phyloP scores from a whole-genome alignment of 1,140 invertebrate species.

The Formica selysi region DNA sequence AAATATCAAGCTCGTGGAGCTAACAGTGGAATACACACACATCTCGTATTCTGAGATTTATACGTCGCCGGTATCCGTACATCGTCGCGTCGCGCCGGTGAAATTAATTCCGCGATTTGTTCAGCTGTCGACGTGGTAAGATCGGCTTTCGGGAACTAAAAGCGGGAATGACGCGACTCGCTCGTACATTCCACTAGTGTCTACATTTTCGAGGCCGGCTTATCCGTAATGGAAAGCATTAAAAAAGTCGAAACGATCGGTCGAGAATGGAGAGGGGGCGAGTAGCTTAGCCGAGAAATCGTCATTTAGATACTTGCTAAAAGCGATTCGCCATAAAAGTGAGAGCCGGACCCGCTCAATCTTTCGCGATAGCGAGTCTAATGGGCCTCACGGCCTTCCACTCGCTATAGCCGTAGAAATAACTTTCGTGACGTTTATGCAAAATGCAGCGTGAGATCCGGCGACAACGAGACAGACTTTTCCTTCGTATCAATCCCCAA shows the following conservation, averaged over 20 bases:
- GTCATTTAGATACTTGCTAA: slow-evolving; percentile 85
- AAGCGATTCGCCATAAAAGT: slow-evolving; percentile 85
- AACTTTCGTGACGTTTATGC: slow-evolving; percentile 65
- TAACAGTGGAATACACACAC: slow-evolving; percentile 24
- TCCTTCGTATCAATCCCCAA: slow-evolving; percentile 32
- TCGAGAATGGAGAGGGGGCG: not conserved
- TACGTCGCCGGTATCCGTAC: slow-evolving; percentile 44
- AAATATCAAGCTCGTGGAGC: slow-evolving; percentile 49
- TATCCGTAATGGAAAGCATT: slow-evolving; percentile 77
- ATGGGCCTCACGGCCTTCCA: slow-evolving; percentile 67
- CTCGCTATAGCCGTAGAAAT: slow-evolving; percentile 23
- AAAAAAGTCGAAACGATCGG: slow-evolving; percentile 72
- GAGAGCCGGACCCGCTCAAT: slow-evolving; percentile 69
- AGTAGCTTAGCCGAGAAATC: slow-evolving; percentile 79
- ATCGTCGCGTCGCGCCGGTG: slow-evolving; percentile 31
- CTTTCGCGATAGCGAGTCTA: slow-evolving; percentile 79
- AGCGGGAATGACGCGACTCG: slow-evolving; percentile 41
- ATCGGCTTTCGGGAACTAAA: slow-evolving; percentile 54
- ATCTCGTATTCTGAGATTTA: slow-evolving; percentile 38
- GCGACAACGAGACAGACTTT: slow-evolving; percentile 15
- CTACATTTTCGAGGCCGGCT: slow-evolving; percentile 72
- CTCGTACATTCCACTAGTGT: slow-evolving; percentile 70
- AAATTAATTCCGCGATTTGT: slow-evolving; percentile 60
- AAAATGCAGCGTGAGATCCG: slow-evolving; percentile 54
- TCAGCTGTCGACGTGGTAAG: slow-evolving; percentile 59